These are phyloP conservation scores for Tuta absoluta DNA, from an alignment of 2,888 invertebrate species.

Conservation along the genomic window DNA sequence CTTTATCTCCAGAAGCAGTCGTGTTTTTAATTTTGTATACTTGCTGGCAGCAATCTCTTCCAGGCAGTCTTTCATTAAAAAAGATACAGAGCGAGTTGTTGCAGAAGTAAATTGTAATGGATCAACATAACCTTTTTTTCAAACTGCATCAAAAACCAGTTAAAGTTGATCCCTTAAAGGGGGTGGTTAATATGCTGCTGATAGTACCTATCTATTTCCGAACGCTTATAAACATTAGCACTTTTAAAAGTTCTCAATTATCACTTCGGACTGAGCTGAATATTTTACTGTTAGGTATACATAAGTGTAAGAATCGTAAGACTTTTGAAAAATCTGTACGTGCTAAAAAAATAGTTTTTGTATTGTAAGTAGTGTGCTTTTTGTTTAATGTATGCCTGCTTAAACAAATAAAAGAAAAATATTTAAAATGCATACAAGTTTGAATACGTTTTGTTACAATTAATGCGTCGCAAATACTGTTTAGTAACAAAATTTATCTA, in stretches of 20 bases:
- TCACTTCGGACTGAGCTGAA: constrained; percentile 25
- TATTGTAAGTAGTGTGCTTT: neutral
- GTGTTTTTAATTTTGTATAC: too few relatives aligned
- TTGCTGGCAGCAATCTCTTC: too few relatives aligned
- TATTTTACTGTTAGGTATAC: constrained; percentile 10
- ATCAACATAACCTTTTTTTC: too few relatives aligned
- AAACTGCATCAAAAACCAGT: too few relatives aligned
- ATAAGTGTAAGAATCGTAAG: constrained; percentile 17
- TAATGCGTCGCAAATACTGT: neutral
- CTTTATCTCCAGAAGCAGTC: too few relatives aligned
- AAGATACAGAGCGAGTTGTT: too few relatives aligned
- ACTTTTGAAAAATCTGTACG: constrained; percentile 8
- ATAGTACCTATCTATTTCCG: neutral
- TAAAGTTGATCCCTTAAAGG: too few relatives aligned
- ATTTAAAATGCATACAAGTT: too few relatives aligned
- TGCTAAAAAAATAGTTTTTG: neutral
- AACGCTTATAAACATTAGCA: neutral
- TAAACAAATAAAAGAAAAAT: neutral
- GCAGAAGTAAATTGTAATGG: too few relatives aligned
- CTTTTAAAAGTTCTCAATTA: constrained; percentile 17
- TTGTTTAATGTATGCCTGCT: neutral
- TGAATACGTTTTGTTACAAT: too few relatives aligned
- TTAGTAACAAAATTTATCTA: neutral
- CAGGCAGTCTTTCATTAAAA: too few relatives aligned
- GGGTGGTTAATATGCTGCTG: too few relatives aligned